Conservation (phyloP, 2,888 invertebrate genomes). For the Sminthurinus aureus region DNA sequence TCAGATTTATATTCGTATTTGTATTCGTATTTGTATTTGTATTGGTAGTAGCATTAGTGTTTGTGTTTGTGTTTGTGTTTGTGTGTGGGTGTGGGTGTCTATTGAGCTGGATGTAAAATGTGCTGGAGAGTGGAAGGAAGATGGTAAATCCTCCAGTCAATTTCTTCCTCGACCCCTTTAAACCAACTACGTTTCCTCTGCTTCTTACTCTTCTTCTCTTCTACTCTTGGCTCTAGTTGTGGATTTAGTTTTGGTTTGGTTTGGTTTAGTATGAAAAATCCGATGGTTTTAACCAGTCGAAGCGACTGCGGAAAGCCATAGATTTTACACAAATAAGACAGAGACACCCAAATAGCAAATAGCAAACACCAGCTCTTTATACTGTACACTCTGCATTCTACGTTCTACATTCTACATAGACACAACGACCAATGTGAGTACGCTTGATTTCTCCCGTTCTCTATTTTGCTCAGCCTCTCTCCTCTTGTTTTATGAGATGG, state of each 20-base stretch:
- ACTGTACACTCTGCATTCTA: too few species aligned
- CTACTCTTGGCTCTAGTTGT: too few species aligned
- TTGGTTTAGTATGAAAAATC: conserved; percentile 16
- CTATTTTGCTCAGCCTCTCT: conserved; percentile 10
- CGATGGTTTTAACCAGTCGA: conserved; percentile 16
- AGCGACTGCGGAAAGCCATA: conserved; percentile 32
- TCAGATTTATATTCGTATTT: not conserved
- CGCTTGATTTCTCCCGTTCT: not conserved
- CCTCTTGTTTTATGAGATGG: conserved; percentile 47
- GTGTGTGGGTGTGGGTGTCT: not conserved
- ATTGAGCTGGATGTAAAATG: not conserved
- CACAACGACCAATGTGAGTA: too few species aligned
- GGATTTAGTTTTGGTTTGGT: too few species aligned
- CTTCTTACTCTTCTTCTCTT: too few species aligned
- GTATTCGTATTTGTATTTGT: not conserved
- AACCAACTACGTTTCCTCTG: too few species aligned
- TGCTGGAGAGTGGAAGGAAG: not conserved
- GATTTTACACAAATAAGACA: conserved; percentile 13
- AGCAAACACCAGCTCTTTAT: too few species aligned
- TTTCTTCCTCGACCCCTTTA: not conserved
- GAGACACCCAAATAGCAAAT: too few species aligned
- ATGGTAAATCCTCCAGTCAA: conserved; percentile 27
- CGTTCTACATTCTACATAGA: too few species aligned
- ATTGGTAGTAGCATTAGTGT: too few species aligned
- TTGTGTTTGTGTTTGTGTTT: not conserved